Conservation (phyloP, 2,888 invertebrate genomes). For the Eledona agricola region DNA sequence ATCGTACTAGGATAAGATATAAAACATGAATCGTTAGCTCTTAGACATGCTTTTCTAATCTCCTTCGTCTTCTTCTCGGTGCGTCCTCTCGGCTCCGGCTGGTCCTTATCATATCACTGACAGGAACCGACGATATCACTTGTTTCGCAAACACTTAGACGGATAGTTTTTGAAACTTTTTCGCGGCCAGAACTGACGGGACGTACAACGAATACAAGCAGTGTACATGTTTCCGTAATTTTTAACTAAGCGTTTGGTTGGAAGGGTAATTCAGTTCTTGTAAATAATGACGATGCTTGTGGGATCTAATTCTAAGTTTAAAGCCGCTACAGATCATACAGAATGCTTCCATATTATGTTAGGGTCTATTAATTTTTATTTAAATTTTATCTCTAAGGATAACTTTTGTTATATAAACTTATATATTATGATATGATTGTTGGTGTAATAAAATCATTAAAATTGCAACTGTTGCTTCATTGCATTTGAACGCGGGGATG, state of each 20-base stretch:
- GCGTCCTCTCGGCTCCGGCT: constrained; percentile 46
- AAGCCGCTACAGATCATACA: constrained; percentile 56
- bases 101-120: constrained; percentile 14
- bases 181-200: constrained; percentile 34
- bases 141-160: constrained; percentile 30
- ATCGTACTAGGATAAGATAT: constrained; percentile 61
- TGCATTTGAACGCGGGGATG: too few species aligned
- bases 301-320: constrained; percentile 53
- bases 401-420: constrained; percentile 63
- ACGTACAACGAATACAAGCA: constrained; percentile 39
- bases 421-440: constrained; percentile 64
- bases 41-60: constrained; percentile 54
- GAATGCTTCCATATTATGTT: constrained; percentile 59
- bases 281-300: constrained; percentile 55
- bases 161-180: constrained; percentile 25
- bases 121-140: constrained; percentile 22
- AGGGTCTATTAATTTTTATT: constrained; percentile 57
- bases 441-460: constrained; percentile 63
- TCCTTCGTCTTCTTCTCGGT: constrained; percentile 40
- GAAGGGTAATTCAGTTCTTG: constrained; percentile 52
- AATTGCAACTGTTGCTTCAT: constrained; percentile 36
- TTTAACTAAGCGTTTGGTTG: constrained; percentile 47
- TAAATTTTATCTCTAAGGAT: constrained; percentile 61
- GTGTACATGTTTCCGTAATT: constrained; percentile 45
- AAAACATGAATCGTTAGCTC: constrained; percentile 57